phyloP scores from a whole-genome alignment of 2,113 vertebrate genomes.

The Mola mola region DNA sequence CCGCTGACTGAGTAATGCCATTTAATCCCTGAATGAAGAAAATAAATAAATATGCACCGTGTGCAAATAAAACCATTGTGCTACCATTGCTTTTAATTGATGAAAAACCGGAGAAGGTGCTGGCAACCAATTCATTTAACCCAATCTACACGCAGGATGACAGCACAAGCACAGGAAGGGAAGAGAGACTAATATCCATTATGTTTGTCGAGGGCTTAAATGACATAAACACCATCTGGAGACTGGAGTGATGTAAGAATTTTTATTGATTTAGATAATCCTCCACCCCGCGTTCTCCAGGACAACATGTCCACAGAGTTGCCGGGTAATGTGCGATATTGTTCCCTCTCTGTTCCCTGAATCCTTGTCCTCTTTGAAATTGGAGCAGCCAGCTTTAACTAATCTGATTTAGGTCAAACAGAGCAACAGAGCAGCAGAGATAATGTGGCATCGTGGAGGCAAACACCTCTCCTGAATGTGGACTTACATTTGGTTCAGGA shows the following conservation, averaged over 20 bases:
- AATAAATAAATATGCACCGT: slow-evolving; percentile 50
- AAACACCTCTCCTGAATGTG: slow-evolving; percentile 67
- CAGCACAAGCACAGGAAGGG: slow-evolving; percentile 12
- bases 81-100: slow-evolving; percentile 67
- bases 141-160: slow-evolving; percentile 46
- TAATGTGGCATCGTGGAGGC: slow-evolving; percentile 60
- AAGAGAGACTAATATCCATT: slow-evolving; percentile 56
- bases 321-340: slow-evolving; percentile 25
- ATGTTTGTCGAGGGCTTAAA: slow-evolving; percentile 68
- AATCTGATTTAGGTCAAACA: slow-evolving; percentile 76
- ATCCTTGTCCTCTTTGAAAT: slow-evolving; percentile 47
- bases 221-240: slow-evolving; percentile 76
- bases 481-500: slow-evolving; percentile 47
- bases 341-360: slow-evolving; percentile 26
- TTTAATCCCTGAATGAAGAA: slow-evolving; percentile 30
- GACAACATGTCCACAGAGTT: slow-evolving; percentile 1
- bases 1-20: slow-evolving; percentile 19
- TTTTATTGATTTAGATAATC: slow-evolving; percentile 61
- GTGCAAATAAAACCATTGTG: slow-evolving; percentile 62
- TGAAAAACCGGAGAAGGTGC: slow-evolving; percentile 62
- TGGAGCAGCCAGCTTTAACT: slow-evolving; percentile 62
- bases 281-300: slow-evolving; percentile 5
- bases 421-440: slow-evolving; percentile 47
- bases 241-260: slow-evolving; percentile 63
- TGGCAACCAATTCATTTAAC: slow-evolving; percentile 70